Base-by-base conservation (phyloP, 2,113 vertebrate species). In the Coturnix japonica region DNA sequence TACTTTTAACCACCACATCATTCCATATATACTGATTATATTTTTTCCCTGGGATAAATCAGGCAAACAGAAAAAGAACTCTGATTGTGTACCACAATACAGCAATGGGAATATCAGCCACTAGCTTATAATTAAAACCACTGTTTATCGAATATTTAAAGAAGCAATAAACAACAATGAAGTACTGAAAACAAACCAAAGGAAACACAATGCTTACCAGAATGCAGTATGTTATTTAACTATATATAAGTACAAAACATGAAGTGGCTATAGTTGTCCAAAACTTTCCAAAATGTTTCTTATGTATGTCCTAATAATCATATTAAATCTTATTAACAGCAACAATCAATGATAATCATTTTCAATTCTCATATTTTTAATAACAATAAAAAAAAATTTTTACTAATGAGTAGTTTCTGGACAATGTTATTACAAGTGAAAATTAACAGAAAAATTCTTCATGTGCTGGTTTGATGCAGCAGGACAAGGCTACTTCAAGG, bases 341-440 rank as follows among this genome's bases (percentile, higher is more conserved):
- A 60, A 22, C 18, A 33, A 26, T 6, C 56, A 19, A 5, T 23
- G 7, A 44, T 11, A 69, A 60, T 53, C 4, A 22, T 37, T 78
- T n/a, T 67, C 26, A 53, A 5, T 17, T 21, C 1, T 75, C 4
- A 20, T 18, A 11, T 41, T 86, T 35, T 56, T n/a, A 47, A 9
- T 8, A 76, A 60, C 1, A 61, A 39, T 5, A 65, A 41, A 19
- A 53, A 19, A 53, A 1, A 3, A 11, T 43, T 91, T 91, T 88
- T 47, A 25, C 8, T 53, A 31, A 44, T 14, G 56, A 75, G 49
- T 28, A 60, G 65, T 44, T 16, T 4, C 8, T 13, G 4, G 20
- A 6, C 3, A 7, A 13, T 18, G 21, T 1, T 33, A 19, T 28
- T 67, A 13, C 5, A 18, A 6, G 8, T 4, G 6, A 35, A 74